Evolutionary conservation across 2,113 vertebrate species (phyloP).

Genomic region (Cochlearius cochlearius): DNA sequence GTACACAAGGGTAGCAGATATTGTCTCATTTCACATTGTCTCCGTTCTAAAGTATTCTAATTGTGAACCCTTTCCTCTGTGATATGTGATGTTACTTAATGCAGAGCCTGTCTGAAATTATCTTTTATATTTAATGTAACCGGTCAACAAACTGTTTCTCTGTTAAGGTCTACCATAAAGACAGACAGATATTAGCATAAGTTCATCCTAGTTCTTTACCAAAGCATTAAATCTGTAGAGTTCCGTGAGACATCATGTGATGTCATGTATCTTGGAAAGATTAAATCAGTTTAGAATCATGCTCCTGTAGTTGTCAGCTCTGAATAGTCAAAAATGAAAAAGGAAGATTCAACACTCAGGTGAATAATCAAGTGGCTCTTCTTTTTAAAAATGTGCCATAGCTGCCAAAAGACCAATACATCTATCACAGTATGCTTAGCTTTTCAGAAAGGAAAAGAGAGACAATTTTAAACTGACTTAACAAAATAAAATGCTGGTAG

Average conservation of each 20-base stretch:
- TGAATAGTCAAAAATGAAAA: neutral
- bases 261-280: neutral
- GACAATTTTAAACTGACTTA: neutral
- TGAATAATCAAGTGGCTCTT: neutral
- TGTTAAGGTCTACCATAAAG: neutral
- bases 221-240: neutral
- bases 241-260: neutral
- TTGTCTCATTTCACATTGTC: neutral
- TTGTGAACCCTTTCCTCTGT: neutral
- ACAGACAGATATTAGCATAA: neutral
- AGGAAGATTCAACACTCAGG: neutral
- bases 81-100: neutral
- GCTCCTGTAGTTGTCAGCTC: neutral
- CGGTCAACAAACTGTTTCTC: neutral
- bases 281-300: neutral
- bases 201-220: neutral
- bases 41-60: neutral
- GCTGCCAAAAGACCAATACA: neutral
- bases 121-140: neutral
- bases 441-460: neutral
- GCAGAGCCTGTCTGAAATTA: neutral
- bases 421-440: accelerated
- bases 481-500: neutral
- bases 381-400: neutral
- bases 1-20: neutral